These are phyloP conservation scores for Microctonus brassicae DNA, from an alignment of 2,888 invertebrate species.

Conservation along the genomic window DNA sequence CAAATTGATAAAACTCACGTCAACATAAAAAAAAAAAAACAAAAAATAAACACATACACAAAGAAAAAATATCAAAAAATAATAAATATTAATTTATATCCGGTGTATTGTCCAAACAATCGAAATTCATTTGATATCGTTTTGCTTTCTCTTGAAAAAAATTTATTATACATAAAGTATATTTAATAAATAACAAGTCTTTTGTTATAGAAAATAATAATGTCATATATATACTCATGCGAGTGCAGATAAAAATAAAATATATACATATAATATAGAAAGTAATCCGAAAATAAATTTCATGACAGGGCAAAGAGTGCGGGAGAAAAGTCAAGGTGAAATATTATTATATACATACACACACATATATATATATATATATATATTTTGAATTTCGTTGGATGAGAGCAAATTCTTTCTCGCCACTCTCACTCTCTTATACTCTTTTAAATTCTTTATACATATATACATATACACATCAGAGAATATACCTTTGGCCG, in stretches of 20 bases:
- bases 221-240: not conserved
- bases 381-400: constrained; percentile 5
- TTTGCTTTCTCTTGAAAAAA: not conserved
- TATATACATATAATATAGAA: not conserved
- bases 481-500: constrained; percentile 8
- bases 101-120: not conserved
- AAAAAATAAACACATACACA: not conserved
- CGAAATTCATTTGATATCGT: not conserved
- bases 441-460: not conserved
- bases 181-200: not conserved
- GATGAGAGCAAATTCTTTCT: not conserved
- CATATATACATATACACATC: not conserved
- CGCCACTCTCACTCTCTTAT: not conserved
- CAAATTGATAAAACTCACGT: constrained; percentile 32
- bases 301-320: not conserved
- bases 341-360: too few species aligned
- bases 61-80: not conserved
- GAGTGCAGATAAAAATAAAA: not conserved
- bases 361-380: too few species aligned
- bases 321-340: constrained; percentile 9
- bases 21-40: not conserved
- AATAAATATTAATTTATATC: too few species aligned
- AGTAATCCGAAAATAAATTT: not conserved
- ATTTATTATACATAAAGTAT: not conserved
- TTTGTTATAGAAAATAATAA: not conserved